A percentile compares a stretch with the other conserved stretches of the same genome.
These are phyloP conservation scores for Albula glossodonta DNA, from an alignment of 2,113 vertebrate species.

Conservation along the genomic window DNA sequence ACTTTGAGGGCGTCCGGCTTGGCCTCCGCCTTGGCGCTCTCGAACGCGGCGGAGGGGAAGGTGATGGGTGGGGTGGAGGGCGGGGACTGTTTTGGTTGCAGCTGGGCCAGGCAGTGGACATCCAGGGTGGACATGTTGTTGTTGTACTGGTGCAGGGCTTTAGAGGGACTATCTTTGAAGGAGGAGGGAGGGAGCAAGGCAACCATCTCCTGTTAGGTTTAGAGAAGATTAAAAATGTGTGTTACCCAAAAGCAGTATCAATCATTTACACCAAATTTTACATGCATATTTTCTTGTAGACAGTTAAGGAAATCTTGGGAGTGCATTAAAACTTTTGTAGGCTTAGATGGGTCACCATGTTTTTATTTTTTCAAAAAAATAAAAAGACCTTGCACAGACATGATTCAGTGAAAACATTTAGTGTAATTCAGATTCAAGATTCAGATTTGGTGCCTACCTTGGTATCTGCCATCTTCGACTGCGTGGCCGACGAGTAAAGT, in stretches of 20 bases:
- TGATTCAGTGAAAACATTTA: too few relatives aligned
- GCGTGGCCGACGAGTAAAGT: constrained; percentile 75
- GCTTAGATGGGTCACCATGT: background rate
- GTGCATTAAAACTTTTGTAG: background rate
- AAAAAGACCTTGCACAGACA: too few relatives aligned
- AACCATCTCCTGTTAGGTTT: constrained; percentile 64
- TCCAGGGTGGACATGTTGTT: constrained; percentile 92
- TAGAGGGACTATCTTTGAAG: constrained; percentile 72
- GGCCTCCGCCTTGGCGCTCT: constrained; percentile 75
- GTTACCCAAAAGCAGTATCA: background rate
- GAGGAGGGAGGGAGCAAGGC: constrained; percentile 69
- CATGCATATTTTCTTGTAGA: background rate
- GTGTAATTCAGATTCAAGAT: too few relatives aligned
- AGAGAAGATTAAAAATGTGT: constrained; percentile 8
- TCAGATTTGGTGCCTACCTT: constrained; percentile 56
- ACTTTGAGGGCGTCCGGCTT: constrained; percentile 90
- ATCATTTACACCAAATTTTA: background rate
- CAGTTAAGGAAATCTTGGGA: background rate
- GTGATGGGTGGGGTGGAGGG: constrained; percentile 76
- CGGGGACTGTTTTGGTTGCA: constrained; percentile 82
- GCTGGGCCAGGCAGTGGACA: constrained; percentile 87
- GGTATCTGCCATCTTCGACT: constrained; percentile 56
- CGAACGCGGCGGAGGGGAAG: constrained; percentile 72
- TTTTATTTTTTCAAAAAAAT: too few relatives aligned
- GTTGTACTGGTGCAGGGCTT: constrained; percentile 86